Percentiles rank a stretch among this genome's conserved stretches.
Conservation (phyloP, 23 tunicate genomes). For the Oikopleura albicans region DNA sequence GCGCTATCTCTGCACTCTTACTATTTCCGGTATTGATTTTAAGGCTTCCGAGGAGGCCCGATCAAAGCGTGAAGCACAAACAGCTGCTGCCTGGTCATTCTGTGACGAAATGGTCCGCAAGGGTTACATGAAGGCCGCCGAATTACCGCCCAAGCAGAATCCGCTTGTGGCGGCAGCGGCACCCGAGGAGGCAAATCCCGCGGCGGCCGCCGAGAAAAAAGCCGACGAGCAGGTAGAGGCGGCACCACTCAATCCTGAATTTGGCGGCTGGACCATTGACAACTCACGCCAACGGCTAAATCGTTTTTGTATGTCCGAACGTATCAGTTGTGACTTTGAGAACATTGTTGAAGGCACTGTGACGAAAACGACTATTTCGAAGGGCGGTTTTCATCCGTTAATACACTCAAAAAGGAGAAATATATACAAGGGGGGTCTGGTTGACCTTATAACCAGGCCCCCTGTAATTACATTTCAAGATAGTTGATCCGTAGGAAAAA, state of each 20-base stretch:
- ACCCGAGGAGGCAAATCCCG: background rate
- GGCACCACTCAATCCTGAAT: no score
- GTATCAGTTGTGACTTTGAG: slow-evolving; percentile 30
- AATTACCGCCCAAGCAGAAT: slow-evolving; percentile 33
- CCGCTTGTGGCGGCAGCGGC: background rate
- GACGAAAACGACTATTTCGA: background rate
- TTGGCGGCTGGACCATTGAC: slow-evolving; percentile 70
- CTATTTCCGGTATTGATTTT: slow-evolving; percentile 36
- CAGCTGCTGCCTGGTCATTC: slow-evolving; percentile 78
- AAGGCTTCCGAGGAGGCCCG: slow-evolving; percentile 36
- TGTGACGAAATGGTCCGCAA: slow-evolving; percentile 54
- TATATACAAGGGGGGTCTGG: no score
- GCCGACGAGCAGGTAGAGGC: no score
- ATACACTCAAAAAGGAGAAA: no score
- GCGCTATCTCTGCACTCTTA: slow-evolving; percentile 18
- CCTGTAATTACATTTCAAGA: no score
- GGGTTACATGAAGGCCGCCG: slow-evolving; percentile 54
- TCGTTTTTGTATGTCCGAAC: slow-evolving; percentile 64
- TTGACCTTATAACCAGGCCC: no score
- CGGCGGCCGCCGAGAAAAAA: background rate
- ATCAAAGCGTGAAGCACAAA: slow-evolving; percentile 71
- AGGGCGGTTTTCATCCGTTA: no score
- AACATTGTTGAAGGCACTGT: background rate
- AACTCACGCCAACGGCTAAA: slow-evolving; percentile 67
- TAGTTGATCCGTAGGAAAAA: no score